Evolutionary conservation across 2,797 vertebrate species (phyloP), one percentile per base, ranked within the genome.

Genomic region (Sebastes vulpes): DNA sequence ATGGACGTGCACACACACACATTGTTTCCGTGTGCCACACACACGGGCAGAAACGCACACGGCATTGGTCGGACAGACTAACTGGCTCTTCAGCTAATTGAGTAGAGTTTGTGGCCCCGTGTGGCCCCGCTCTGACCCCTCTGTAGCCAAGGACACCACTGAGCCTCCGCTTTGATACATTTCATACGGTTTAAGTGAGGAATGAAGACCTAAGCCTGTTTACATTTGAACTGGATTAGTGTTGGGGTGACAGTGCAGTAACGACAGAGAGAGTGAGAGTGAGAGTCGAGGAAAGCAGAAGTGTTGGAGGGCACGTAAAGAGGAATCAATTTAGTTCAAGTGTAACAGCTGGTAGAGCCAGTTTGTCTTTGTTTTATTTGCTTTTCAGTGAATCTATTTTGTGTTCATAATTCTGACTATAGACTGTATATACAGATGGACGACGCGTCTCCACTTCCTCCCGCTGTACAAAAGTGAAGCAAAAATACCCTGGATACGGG

Each of bases 111-210:
- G 95, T 96, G 96, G 95, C 95, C 95, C 92, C n/a, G 88, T 84
- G 89, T 93, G 90, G 90, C 95, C 93, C 87, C 59, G 48, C 78
- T 61, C 84, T 95, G 94, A 96, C 95, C 96, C 86, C 88, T 83
- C 90, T 92, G 93, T 87, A 92, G 92, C 91, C 92, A 82, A 94
- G 95, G 96, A 97, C 94, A 93, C 95, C 95, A 95, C 95, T 96
- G 96, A 97, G 95, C 95, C 95, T 10, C 1, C 28, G 96, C 97
- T 98, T 98, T 98, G 97, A 97, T 98, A 96, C 96, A 98, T 98
- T 97, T 96, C 97, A 98, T 98, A 97, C 90, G 97, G 96, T 97
- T 97, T 96, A 95, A 95, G 96, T 90, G 90, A 94, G 95, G 95
- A 96, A 96, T 93, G 96, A 96, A 95, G 94, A 96, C 94, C 89